Evolutionary conservation across 2,797 vertebrate species (phyloP).

Genomic region (Glyptemys insculpta): DNA sequence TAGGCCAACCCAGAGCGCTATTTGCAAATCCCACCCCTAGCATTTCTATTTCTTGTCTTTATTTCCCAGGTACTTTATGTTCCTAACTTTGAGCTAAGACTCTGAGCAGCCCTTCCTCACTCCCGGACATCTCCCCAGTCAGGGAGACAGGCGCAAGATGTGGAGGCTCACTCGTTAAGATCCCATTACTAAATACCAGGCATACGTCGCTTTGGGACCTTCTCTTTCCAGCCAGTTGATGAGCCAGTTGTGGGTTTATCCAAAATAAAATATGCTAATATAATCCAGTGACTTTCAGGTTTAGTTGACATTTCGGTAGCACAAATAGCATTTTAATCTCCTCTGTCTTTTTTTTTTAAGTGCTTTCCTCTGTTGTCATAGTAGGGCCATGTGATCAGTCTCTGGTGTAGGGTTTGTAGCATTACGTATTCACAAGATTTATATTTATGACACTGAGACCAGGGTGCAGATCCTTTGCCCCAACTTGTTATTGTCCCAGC

Average conservation of each 20-base stretch:
- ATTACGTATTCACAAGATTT: not conserved
- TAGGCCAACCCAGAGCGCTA: not conserved
- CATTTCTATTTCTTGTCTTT: not conserved
- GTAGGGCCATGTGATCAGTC: not conserved
- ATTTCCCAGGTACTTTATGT: not conserved
- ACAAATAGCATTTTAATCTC: not conserved
- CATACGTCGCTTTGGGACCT: not conserved
- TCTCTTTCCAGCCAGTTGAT: not conserved
- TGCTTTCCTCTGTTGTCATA: not conserved
- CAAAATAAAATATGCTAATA: not conserved
- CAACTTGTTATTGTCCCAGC: not conserved
- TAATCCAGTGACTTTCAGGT: not conserved
- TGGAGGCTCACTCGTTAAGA: accelerated
- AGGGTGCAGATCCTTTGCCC: not conserved
- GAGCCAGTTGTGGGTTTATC: not conserved
- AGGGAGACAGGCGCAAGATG: not conserved
- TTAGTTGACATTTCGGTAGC: not conserved
- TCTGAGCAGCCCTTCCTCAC: not conserved
- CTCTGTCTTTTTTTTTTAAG: not conserved
- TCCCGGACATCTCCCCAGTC: not conserved
- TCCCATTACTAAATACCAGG: not conserved
- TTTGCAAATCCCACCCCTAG: not conserved
- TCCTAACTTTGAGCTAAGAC: not conserved
- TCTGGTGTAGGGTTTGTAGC: not conserved
- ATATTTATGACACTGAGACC: not conserved